Base-by-base conservation (phyloP, 2,888 invertebrate species). In the Cephalotes varians region DNA sequence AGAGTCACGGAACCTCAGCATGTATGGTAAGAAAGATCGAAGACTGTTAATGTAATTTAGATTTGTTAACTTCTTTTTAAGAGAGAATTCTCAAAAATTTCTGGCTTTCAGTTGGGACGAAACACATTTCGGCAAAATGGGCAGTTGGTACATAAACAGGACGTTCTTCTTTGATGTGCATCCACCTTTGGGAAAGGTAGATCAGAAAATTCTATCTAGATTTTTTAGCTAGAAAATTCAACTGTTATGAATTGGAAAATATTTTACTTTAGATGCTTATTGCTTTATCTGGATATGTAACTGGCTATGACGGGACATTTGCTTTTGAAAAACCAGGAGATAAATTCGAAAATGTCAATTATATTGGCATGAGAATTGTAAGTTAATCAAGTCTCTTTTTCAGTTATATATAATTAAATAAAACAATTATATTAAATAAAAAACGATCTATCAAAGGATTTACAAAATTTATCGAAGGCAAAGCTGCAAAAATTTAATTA, bases 121-220 rank as follows among this genome's bases (percentile, higher is more conserved):
- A 96, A 99, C 99, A 40, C 99, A 99, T 95, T 99, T 99, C 96
- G 99, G 99, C 0, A 99, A 99, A 96, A 99, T 99, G 98, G 98
- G 98, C 0, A 98, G 98, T 93, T 99, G 99, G 98, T 99, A 99
- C 93, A 99, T 99, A 87, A 99, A 99, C 92, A 96, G 98, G 89
- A 99, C 99, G 81, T 99, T 99, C 95, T 99, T 99, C 95, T 99
- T 99, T 95, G 99, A 99, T 95, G 99, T 99, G 1, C 99, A 99
- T 95, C 99, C 99, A 82, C 99, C 99, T 28, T 95, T 99, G 73
- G 99, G 99, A 91, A 99, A 99, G 96, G 98, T 98, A 96, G 86
- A 54, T 54, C 31, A 60, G 1, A 37, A 58, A 74, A 21, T 72
- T 62, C 60, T 40, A 28, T 47, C 34, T 73, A n/a, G 5, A 47